phyloP scores from a whole-genome alignment of 2,797 vertebrate genomes.

The Glyptemys insculpta region DNA sequence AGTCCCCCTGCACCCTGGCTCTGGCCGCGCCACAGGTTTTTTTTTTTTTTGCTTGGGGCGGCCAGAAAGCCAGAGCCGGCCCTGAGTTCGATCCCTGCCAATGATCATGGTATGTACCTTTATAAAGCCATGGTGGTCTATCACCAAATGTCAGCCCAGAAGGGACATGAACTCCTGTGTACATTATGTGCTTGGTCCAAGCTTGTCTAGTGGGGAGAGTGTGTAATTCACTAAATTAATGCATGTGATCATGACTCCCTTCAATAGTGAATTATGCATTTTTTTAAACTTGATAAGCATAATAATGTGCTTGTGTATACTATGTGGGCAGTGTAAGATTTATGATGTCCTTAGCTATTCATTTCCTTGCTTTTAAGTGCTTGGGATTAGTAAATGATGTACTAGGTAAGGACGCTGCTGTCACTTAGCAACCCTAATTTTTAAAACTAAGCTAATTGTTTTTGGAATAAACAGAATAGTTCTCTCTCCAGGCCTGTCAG shows the following conservation, averaged over 20 bases:
- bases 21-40: no score
- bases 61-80: no score
- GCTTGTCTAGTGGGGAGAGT: not conserved
- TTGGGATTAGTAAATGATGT: not conserved
- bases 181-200: not conserved
- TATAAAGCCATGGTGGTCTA: not conserved
- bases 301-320: rapidly evolving
- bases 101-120: not conserved
- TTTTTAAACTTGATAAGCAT: not conserved
- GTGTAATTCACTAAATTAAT: not conserved
- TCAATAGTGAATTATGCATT: not conserved
- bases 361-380: not conserved
- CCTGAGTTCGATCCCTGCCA: not conserved
- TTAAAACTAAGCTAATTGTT: not conserved
- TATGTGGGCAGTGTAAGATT: not conserved
- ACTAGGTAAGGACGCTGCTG: rapidly evolving
- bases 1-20: no score
- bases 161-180: not conserved
- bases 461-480: not conserved
- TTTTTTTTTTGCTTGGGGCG: no score
- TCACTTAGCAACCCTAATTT: rapidly evolving
- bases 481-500: not conserved
- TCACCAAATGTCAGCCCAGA: not conserved
- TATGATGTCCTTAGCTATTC: not conserved
- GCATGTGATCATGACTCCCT: not conserved